A percentile compares a stretch with the other conserved stretches of the same genome.
Conservation (phyloP, 2,113 vertebrate genomes). For the Mystacornis crossleyi region DNA sequence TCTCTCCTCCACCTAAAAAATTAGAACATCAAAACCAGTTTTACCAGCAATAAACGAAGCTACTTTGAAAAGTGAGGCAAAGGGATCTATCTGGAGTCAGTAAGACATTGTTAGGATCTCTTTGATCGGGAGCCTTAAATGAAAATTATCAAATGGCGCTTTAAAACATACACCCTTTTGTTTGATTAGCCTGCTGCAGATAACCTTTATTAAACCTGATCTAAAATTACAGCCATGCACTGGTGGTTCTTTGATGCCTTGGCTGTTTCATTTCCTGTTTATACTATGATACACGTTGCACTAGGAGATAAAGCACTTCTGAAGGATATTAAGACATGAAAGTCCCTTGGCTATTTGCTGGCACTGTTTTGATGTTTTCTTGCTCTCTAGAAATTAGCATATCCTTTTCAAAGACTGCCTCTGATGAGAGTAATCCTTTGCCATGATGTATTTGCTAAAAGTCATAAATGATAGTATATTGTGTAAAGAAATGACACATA, state of each 20-base stretch:
- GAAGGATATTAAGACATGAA: constrained; percentile 94
- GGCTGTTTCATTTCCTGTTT: constrained; percentile 90
- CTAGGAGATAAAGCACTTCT: constrained; percentile 94
- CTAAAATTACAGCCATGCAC: constrained; percentile 87
- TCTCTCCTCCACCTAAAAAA: constrained; percentile 68
- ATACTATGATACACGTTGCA: constrained; percentile 88
- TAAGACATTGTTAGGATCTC: constrained; percentile 73
- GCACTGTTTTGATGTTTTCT: constrained; percentile 97
- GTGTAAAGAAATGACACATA: constrained; percentile 90
- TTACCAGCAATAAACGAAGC: constrained; percentile 58
- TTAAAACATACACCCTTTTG: constrained; percentile 84
- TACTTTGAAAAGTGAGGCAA: constrained; percentile 57
- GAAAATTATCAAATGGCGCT: constrained; percentile 87
- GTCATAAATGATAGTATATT: constrained; percentile 90
- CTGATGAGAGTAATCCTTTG: constrained; percentile 89
- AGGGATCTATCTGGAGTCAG: constrained; percentile 63
- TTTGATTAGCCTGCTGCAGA: constrained; percentile 89
- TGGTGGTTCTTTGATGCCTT: constrained; percentile 87
- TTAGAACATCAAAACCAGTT: constrained; percentile 72
- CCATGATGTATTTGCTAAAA: constrained; percentile 90
- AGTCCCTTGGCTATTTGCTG: constrained; percentile 96
- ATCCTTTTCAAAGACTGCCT: constrained; percentile 90
- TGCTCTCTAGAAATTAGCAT: constrained; percentile 97
- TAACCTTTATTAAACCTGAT: constrained; percentile 98
- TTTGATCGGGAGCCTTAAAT: constrained; percentile 89